Percentiles rank a stretch among this genome's conserved stretches.
phyloP scores from a whole-genome alignment of 2,888 invertebrate genomes.

The Eulithis prunata region DNA sequence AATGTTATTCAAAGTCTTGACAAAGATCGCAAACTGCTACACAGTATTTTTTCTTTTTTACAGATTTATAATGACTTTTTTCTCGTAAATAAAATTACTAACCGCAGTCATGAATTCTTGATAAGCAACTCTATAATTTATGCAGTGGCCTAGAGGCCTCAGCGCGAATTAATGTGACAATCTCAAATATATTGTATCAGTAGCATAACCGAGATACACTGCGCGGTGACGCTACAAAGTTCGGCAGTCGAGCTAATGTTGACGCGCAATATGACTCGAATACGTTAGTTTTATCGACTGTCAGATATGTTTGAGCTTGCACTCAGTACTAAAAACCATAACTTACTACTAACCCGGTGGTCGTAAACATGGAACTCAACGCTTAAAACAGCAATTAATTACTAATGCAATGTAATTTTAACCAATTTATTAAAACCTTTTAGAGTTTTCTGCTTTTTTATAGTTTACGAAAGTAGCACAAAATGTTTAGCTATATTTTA shows the following conservation, averaged over 20 bases:
- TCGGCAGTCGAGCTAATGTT: too few species aligned
- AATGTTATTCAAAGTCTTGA: slow-evolving; percentile 25
- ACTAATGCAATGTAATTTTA: slow-evolving; percentile 35
- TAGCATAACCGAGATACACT: too few species aligned
- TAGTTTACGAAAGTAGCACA: neutral
- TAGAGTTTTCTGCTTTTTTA: slow-evolving; percentile 23
- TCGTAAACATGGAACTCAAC: slow-evolving; percentile 43
- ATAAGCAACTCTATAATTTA: slow-evolving; percentile 24
- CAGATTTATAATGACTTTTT: slow-evolving; percentile 6
- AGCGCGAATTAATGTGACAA: too few species aligned
- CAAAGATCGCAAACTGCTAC: slow-evolving; percentile 19
- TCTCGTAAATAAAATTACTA: slow-evolving; percentile 20
- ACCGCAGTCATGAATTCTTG: slow-evolving; percentile 17
- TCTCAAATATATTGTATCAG: too few species aligned
- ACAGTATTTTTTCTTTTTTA: slow-evolving; percentile 1
- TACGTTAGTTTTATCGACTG: too few species aligned
- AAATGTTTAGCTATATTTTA: neutral
- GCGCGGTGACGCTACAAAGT: too few species aligned
- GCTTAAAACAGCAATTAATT: slow-evolving; percentile 38
- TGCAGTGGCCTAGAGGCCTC: neutral
- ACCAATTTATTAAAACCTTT: slow-evolving; percentile 36
- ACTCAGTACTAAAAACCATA: slow-evolving; percentile 22
- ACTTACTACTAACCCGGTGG: slow-evolving; percentile 31
- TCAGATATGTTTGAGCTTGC: neutral
- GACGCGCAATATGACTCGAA: too few species aligned